Base-by-base conservation (phyloP, 2,113 vertebrate species). In the Poeciliopsis prolifica region DNA sequence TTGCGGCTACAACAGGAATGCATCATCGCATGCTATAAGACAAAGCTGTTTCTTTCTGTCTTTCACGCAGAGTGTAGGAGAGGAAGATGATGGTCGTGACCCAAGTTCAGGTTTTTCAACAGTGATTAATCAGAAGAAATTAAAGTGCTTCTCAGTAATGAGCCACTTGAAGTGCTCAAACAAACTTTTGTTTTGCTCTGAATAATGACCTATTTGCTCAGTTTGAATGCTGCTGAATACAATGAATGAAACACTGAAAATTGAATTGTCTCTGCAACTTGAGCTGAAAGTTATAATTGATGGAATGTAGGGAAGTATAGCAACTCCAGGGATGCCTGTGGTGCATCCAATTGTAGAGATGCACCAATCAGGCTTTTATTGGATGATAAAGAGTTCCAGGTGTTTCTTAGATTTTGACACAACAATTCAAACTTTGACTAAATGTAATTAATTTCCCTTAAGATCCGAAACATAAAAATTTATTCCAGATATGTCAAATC, bases 1-100 rank as follows among this genome's bases (percentile, higher is more conserved):
- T 86, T 75, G 78, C 65, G 54, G 72, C 70, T 66, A 26, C 54
- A 66, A 71, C 70, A 74, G 54, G 37, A 51, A 79, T 35, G 72
- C 70, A 80, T 82, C 72, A 78, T 31, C 79, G 73, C 62, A 80
- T 62, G 73, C 64, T 78, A 65, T 65, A 72, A 72, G 42, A 81
- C n/a, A 65, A 35, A 62, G 37, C 62, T 74, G 70, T 72, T 54
- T 81, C 35, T 75, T 12, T 26, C 10, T 58, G 22, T 58, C 61
- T 86, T 40, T 68, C 65, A 79, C 31, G 42, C 51, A 60, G 51
- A 35, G 30, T 72, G 79, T 64, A 68, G 68, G 61, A 67, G 65
- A 64, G 66, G 68, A 67, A 82, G 73, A 82, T 85, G 76, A 54
- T 33, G 70, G 70, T 77, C 28, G 35, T 73, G 62, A 70, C 74